phyloP scores from a whole-genome alignment of 1,140 invertebrate species.

The Cryptotermes secundus region DNA sequence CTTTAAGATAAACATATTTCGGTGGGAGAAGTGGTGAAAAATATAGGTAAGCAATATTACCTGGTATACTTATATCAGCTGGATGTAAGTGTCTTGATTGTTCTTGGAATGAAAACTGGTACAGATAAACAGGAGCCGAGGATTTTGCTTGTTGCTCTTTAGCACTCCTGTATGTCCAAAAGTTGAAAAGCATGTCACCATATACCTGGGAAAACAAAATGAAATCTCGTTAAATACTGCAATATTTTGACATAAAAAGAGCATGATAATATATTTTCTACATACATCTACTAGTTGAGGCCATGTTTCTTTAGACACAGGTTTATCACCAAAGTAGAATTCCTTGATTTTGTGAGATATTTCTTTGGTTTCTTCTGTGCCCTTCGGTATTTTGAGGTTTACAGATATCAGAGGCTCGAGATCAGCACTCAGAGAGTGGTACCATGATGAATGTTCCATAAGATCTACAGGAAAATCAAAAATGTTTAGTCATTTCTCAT shows the following conservation, averaged over 20 bases:
- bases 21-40: too few species aligned
- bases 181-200: background rate
- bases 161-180: background rate
- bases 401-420: background rate
- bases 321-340: background rate
- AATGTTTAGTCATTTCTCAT: background rate
- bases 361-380: background rate
- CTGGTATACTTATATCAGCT: too few species aligned
- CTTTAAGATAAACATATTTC: too few species aligned
- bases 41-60: too few species aligned
- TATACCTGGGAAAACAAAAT: conserved; percentile 5
- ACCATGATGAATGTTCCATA: background rate
- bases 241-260: background rate
- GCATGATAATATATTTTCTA: background rate
- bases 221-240: background rate
- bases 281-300: background rate
- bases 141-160: background rate
- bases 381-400: background rate
- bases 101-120: background rate
- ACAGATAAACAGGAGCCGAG: background rate
- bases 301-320: background rate
- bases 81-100: background rate
- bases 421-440: background rate
- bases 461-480: background rate
- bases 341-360: background rate